Percentiles rank a stretch among this genome's conserved stretches.
Evolutionary conservation across 2,888 invertebrate species (phyloP).

Genomic region (Volucella inflata): DNA sequence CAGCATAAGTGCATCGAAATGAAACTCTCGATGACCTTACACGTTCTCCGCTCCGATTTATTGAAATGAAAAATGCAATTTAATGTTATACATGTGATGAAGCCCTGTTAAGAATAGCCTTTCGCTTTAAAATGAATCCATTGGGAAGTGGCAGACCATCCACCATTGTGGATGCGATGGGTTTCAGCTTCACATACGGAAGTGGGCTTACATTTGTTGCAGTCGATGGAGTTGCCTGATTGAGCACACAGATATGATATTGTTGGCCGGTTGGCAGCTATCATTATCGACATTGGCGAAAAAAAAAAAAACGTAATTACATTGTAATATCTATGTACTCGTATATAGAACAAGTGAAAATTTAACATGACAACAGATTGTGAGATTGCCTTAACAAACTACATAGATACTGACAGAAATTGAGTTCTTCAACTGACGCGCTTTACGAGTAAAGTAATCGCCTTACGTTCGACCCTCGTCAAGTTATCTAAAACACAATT

Average conservation of each 20-base stretch:
- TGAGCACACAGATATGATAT: slow-evolving; percentile 35
- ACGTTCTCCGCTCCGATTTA: slow-evolving; percentile 44
- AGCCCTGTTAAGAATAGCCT: slow-evolving; percentile 39
- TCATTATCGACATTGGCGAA: slow-evolving; percentile 42
- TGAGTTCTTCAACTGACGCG: too few species aligned
- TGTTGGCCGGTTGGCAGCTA: slow-evolving; percentile 32
- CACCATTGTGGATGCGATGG: slow-evolving; percentile 38
- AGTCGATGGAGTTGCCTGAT: slow-evolving; percentile 43
- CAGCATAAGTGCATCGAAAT: slow-evolving; percentile 32
- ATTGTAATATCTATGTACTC: too few species aligned
- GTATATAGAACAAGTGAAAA: too few species aligned
- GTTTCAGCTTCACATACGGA: neutral
- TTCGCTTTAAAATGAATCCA: slow-evolving; percentile 52
- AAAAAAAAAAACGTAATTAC: slow-evolving; percentile 49
- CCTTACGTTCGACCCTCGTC: slow-evolving; percentile 45
- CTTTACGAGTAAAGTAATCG: slow-evolving; percentile 36
- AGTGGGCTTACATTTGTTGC: slow-evolving; percentile 34
- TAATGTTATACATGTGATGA: slow-evolving; percentile 50
- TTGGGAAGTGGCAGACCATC: neutral
- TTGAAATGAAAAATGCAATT: slow-evolving; percentile 69
- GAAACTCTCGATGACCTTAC: slow-evolving; percentile 53
- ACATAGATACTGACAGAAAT: too few species aligned
- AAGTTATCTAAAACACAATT: slow-evolving; percentile 40
- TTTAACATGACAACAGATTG: too few species aligned
- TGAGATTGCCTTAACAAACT: too few species aligned